Percentiles rank a stretch among this genome's conserved stretches.
These are phyloP conservation scores for Trachythela sp. DNA, from an alignment of 64 coral and sea anemone genomes.

Conservation along the genomic window DNA sequence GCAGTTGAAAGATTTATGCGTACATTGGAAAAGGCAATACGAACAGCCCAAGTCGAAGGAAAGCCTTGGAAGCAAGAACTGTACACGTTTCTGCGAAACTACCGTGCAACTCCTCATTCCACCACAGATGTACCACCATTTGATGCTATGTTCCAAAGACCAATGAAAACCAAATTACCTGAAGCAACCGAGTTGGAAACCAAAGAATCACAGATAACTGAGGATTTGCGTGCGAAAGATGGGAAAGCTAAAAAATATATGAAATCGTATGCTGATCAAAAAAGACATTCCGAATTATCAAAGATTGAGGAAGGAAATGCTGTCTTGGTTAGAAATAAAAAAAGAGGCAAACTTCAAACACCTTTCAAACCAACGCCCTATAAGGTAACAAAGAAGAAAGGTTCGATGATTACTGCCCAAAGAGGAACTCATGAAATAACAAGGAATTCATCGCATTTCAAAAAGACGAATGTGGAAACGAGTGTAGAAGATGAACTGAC, in stretches of 20 bases:
- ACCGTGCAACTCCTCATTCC: background rate
- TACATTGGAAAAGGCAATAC: conserved; percentile 20
- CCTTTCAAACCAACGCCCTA: background rate
- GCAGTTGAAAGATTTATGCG: conserved; percentile 34
- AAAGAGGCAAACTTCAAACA: background rate
- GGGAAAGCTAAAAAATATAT: background rate
- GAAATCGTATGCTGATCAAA: background rate
- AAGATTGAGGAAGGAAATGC: background rate
- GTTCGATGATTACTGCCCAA: background rate
- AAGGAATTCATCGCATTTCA: background rate
- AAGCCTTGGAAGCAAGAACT: conserved; percentile 20
- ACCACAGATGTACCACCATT: background rate
- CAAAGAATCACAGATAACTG: background rate
- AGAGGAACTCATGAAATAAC: background rate
- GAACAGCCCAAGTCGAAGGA: conserved; percentile 11
- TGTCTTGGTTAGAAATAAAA: background rate
- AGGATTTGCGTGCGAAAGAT: background rate
- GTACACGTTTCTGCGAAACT: conserved; percentile 41
- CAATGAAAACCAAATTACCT: background rate
- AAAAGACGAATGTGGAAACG: background rate
- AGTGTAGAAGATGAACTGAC: background rate
- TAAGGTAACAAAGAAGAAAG: background rate
- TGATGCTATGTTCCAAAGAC: background rate
- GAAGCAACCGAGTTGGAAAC: background rate
- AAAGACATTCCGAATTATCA: background rate